phyloP scores from a whole-genome alignment of 2,888 invertebrate species.

The Agrilus cyanescens region DNA sequence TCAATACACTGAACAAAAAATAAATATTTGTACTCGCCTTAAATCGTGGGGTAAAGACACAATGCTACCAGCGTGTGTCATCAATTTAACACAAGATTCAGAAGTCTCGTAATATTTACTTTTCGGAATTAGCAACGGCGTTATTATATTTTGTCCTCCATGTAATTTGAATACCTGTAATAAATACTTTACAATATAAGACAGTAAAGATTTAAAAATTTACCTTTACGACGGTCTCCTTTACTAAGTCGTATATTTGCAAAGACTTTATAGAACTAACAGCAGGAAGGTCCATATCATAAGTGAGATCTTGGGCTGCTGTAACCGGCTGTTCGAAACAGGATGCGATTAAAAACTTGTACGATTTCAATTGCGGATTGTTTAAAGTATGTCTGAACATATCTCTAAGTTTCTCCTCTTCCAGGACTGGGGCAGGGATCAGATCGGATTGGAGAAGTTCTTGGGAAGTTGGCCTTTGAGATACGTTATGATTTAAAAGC shows the following conservation, averaged over 20 bases:
- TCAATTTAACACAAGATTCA: constrained; percentile 60
- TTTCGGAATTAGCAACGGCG: constrained; percentile 72
- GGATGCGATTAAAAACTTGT: constrained; percentile 54
- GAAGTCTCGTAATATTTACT: constrained; percentile 46
- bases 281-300: constrained; percentile 52
- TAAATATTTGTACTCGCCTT: constrained; percentile 33
- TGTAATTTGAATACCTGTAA: constrained; percentile 55
- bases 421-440: constrained; percentile 76
- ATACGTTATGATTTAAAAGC: constrained; percentile 78
- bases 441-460: constrained; percentile 73
- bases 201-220: constrained; percentile 5
- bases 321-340: constrained; percentile 43
- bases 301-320: constrained; percentile 63
- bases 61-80: constrained; percentile 79
- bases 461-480: constrained; percentile 70
- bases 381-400: constrained; percentile 69
- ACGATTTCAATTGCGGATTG: constrained; percentile 68
- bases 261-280: constrained; percentile 33
- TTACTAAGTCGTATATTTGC: constrained; percentile 34
- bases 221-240: constrained; percentile 30
- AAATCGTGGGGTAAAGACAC: constrained; percentile 80
- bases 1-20: constrained; percentile 12
- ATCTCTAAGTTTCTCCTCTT: constrained; percentile 74
- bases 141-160: constrained; percentile 66
- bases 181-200: constrained; percentile 1